These are phyloP conservation scores for Lithobates pipiens DNA, from an alignment of 2,797 vertebrate species.

Conservation along the genomic window DNA sequence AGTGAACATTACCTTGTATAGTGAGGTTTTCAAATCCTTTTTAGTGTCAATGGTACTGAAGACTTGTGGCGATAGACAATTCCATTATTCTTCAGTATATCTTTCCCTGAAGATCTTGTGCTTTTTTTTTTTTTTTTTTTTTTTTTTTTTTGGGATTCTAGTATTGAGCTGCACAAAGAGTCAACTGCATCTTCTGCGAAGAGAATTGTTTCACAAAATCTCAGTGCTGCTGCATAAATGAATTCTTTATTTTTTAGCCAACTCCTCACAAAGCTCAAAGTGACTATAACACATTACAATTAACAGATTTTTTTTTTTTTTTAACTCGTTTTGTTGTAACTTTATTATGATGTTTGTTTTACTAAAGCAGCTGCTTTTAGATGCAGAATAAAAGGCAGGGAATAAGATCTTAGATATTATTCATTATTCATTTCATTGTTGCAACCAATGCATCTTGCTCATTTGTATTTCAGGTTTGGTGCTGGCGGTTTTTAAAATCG, in stretches of 20 bases:
- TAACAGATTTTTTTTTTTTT: background rate
- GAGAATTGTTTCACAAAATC: background rate
- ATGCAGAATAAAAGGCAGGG: conserved; percentile 12
- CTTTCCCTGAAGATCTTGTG: background rate
- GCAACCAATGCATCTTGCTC: background rate
- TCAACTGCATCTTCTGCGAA: background rate
- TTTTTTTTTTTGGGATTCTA: background rate
- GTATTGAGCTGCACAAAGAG: background rate
- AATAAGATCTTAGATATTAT: conserved; percentile 17
- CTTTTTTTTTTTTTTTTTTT: background rate
- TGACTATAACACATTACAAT: background rate
- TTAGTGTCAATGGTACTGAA: background rate
- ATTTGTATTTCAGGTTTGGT: background rate
- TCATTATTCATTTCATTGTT: background rate
- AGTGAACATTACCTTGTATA: conserved; percentile 5
- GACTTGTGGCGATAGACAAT: background rate
- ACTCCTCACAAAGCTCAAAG: background rate
- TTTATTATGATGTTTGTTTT: background rate
- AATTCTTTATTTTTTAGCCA: conserved; percentile 20
- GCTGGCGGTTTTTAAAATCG: background rate
- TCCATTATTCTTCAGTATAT: background rate
- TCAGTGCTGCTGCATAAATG: background rate
- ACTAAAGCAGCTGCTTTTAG: conserved; percentile 8
- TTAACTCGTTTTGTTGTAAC: background rate
- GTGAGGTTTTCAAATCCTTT: background rate